These are phyloP conservation scores for Sylvilagus bachmani DNA, from an alignment of 2,113 vertebrate species.

Conservation along the genomic window DNA sequence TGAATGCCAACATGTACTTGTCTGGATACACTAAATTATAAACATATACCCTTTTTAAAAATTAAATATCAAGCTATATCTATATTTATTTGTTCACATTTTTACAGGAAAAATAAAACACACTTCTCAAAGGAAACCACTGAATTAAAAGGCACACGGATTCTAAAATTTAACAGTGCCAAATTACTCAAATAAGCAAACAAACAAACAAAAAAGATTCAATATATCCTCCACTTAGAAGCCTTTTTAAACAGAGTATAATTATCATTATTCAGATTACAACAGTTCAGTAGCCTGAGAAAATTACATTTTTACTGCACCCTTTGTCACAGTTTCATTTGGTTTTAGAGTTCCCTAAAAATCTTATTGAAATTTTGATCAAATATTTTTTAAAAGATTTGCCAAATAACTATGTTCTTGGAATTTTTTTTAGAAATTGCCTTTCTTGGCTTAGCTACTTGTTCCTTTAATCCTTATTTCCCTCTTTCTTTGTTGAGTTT, in stretches of 20 bases:
- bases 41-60: background rate
- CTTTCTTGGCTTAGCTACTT: background rate
- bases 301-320: background rate
- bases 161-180: background rate
- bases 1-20: background rate
- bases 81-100: background rate
- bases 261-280: constrained; percentile 14
- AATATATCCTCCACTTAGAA: background rate
- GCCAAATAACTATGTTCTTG: background rate
- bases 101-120: background rate
- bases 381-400: background rate
- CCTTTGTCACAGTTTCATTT: background rate
- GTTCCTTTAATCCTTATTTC: background rate
- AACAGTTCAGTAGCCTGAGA: background rate
- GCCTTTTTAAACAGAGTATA: background rate
- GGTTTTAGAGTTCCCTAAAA: background rate
- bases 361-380: background rate
- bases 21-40: background rate
- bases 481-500: background rate
- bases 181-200: background rate
- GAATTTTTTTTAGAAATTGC: background rate
- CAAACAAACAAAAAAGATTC: background rate
- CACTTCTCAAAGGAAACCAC: background rate
- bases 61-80: background rate
- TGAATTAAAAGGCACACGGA: background rate